Conservation (phyloP, 2,797 vertebrate genomes). For the Argya squamiceps region DNA sequence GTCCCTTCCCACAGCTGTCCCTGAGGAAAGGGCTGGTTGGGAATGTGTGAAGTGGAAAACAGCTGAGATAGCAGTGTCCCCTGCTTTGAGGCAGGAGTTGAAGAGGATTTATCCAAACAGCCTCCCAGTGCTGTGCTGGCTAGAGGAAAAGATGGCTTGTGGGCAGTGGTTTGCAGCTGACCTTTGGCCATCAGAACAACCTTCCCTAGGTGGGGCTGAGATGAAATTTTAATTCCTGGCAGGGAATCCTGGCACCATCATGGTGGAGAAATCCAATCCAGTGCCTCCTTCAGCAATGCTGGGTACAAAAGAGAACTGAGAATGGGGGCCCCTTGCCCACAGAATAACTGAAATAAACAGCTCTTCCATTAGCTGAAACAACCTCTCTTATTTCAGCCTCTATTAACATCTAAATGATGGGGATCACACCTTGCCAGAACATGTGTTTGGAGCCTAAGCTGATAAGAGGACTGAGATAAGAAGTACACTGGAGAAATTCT, state of each 20-base stretch:
- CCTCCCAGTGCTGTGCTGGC: background rate
- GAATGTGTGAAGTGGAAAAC: rapidly evolving
- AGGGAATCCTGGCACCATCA: rapidly evolving
- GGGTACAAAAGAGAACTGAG: background rate
- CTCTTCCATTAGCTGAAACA: background rate
- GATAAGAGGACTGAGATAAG: background rate
- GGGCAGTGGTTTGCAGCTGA: background rate
- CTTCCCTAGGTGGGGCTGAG: rapidly evolving
- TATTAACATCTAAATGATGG: background rate
- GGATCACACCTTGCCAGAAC: background rate
- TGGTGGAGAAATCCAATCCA: background rate
- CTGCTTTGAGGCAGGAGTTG: background rate
- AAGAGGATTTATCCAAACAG: background rate
- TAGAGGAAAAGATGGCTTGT: rapidly evolving
- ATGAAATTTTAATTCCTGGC: background rate
- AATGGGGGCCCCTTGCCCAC: background rate
- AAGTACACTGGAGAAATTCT: background rate
- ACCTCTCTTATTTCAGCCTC: background rate
- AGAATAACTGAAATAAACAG: background rate
- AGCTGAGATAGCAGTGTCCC: background rate
- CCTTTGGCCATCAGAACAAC: background rate
- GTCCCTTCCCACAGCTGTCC: background rate
- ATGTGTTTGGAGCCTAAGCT: background rate
- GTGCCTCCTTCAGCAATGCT: background rate
- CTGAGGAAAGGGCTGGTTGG: background rate